Base-by-base conservation (phyloP, 2,113 vertebrate species). In the Sylvia atricapilla region DNA sequence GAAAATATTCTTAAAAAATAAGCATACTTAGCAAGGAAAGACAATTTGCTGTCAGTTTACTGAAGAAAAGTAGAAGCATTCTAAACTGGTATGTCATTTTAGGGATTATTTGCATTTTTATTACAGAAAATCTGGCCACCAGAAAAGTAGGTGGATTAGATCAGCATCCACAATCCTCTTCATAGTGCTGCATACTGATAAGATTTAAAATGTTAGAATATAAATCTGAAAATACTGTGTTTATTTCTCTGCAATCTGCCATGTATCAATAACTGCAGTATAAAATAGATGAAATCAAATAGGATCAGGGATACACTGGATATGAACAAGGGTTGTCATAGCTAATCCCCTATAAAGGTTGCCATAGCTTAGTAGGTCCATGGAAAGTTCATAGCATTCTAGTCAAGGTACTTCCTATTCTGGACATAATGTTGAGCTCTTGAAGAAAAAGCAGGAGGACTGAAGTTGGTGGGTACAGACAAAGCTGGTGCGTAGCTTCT, bases 91-190 rank as follows among this genome's bases (percentile, higher is more conserved):
- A 77, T 84, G 93, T 77, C 81, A 89, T 76, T 93, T 69, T 67
- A 84, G 53, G 75, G 55, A 89, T 80, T 94, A 64, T 88, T 90
- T 89, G 69, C 47, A 64, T 92, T 95, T 95, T 96, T 93, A 93
- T 92, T 92, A 89, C 58, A 60, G 82, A 90, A 94, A 94, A 93
- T 81, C 74, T 91, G 56, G 43, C 74, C 80, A 88, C 52, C 47
- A 83, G 81, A 86, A 90, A 94, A 90, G 83, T 75, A 95, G 79
- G 81, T 74, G 84, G 88, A 87, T 92, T 94, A 84, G 63, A 88
- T 79, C 80, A 94, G 59, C 73, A 43, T 83, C 79, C 77, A 88
- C 72, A 88, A 30, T 59, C 39, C 53, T 91, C 59, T 87, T 86
- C 56, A 39, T 28, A 91, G 55, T 84, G 50, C 85, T 94, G 84